phyloP scores from a whole-genome alignment of 2,797 vertebrate genomes.

The Hirundo rustica region DNA sequence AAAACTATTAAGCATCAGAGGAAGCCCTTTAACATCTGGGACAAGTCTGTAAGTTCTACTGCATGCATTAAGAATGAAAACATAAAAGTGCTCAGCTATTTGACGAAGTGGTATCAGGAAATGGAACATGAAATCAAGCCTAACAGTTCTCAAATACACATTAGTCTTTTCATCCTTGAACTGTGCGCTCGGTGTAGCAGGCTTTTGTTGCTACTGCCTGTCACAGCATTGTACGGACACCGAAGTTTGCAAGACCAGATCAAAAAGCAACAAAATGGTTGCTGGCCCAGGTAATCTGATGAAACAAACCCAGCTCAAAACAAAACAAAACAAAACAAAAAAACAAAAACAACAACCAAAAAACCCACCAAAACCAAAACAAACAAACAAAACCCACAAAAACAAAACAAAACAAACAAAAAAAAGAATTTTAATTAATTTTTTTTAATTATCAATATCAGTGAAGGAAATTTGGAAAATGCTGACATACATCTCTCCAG shows the following conservation, averaged over 20 bases:
- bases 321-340: neutral
- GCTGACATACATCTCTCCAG: neutral
- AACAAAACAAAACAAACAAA: neutral
- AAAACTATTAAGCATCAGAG: neutral
- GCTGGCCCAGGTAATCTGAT: neutral
- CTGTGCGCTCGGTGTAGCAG: rapidly evolving
- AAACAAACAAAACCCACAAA: neutral
- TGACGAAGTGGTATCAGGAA: neutral
- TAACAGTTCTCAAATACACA: neutral
- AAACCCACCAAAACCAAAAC: neutral
- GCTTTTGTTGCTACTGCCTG: neutral
- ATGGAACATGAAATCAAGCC: neutral
- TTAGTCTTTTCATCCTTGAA: neutral
- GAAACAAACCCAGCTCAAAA: neutral
- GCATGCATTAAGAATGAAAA: neutral
- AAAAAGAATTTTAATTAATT: rapidly evolving
- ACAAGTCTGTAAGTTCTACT: neutral
- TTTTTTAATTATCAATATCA: neutral
- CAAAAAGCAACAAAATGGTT: neutral
- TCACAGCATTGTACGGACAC: neutral
- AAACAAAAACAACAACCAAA: neutral
- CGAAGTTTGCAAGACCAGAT: neutral
- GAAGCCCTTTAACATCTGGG: neutral
- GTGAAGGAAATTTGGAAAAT: neutral
- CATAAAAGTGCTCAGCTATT: neutral